phyloP scores from a whole-genome alignment of 2,797 vertebrate genomes.

The Prunella strophiata region DNA sequence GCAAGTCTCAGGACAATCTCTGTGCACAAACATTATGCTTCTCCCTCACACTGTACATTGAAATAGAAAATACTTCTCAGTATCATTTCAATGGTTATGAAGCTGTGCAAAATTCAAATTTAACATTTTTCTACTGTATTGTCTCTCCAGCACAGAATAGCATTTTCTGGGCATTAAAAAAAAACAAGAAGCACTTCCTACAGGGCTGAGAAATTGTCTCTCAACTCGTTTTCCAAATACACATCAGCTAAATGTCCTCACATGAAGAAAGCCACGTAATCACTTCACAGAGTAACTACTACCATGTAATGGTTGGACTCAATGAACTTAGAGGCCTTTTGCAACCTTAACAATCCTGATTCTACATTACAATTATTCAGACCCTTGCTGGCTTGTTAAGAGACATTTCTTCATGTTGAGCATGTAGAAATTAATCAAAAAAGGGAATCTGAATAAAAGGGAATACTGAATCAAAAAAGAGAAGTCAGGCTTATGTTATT shows the following conservation, averaged over 20 bases:
- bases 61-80: not conserved
- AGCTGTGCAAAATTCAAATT: not conserved
- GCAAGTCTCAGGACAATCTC: not conserved
- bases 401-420: not conserved
- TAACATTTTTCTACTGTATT: rapidly evolving
- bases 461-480: not conserved
- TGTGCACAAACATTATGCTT: not conserved
- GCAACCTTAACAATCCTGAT: not conserved
- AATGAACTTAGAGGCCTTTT: not conserved
- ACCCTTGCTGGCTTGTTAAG: not conserved
- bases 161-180: not conserved
- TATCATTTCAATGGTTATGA: not conserved
- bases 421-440: not conserved
- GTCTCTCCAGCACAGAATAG: not conserved
- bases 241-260: not conserved
- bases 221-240: not conserved
- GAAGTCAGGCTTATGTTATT: not conserved
- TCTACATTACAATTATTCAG: not conserved
- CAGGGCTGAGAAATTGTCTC: not conserved
- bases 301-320: not conserved
- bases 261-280: rapidly evolving
- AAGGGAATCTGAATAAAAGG: not conserved
- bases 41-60: not conserved
- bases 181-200: not conserved
- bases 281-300: not conserved